Base-by-base conservation (phyloP, 2,797 vertebrate species). In the Chelon labrosus region DNA sequence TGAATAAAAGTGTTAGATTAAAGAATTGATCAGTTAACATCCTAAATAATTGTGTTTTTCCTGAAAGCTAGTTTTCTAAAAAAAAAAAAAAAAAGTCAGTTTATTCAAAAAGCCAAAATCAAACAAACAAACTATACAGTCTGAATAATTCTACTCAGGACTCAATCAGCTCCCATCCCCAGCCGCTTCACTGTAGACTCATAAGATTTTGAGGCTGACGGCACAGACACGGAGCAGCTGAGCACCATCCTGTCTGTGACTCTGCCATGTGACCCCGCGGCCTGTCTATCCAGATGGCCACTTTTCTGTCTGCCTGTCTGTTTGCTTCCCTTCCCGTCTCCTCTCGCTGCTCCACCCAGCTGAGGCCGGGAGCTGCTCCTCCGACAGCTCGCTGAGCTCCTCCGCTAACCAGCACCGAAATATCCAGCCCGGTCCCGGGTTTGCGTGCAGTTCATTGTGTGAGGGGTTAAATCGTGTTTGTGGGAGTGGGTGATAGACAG, bases 241-340 rank as follows among this genome's bases (percentile, higher is more conserved):
- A 87, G 90, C 89, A 73, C 88, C 85, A 78, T 82, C 80, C 86
- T 83, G 87, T 73, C 66, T 77, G 77, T 82, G 86, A 87, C 85
- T 84, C 71, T 64, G 69, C 70, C 85, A 75, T 78, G 84, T 91
- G 90, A 92, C 91, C 89, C 90, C 16, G 77, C 67, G 73, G 82
- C 85, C 84, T 81, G 83, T 83, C 82, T 75, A 44, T 82, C 91
- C 91, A 92, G 91, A 93, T 93, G 91, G 91, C 88, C 90, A 59
- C 85, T 72, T 79, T 46, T 77, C 83, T 67, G 64, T 42, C 84
- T 73, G 64, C 20, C 22, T 59, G 54, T 25, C 73, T 74, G 44
- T 65, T 64, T 58, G 61, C 53, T 73, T 82, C 7, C 52, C 75
- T 77, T 52, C 38, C 63, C 25, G 64, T 82, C 70, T 62, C n/a